These are phyloP conservation scores for Sus scrofa DNA, from an alignment of 2,113 vertebrate genomes.

Conservation along the genomic window T2T-Sscrofa CM000816.6:75574501-75575000, in stretches of 20 bases:
- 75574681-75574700: neutral
- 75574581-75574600: neutral
- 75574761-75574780: too few species aligned
- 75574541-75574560: neutral
- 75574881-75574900: neutral
- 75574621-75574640: neutral
- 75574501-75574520: too few species aligned
- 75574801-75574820: neutral
- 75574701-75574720: neutral
- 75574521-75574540: neutral
- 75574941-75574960: neutral
- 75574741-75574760: too few species aligned
- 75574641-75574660: neutral
- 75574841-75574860: neutral
- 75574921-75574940: neutral
- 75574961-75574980: neutral
- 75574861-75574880: neutral
- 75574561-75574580: accelerated
- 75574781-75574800: neutral
- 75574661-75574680: neutral
- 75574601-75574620: accelerated
- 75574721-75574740: neutral
- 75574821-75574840: neutral
- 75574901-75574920: neutral
- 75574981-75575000: too few species aligned